phyloP scores from a whole-genome alignment of 2,888 invertebrate genomes.

The Hemithea aestivaria region DNA sequence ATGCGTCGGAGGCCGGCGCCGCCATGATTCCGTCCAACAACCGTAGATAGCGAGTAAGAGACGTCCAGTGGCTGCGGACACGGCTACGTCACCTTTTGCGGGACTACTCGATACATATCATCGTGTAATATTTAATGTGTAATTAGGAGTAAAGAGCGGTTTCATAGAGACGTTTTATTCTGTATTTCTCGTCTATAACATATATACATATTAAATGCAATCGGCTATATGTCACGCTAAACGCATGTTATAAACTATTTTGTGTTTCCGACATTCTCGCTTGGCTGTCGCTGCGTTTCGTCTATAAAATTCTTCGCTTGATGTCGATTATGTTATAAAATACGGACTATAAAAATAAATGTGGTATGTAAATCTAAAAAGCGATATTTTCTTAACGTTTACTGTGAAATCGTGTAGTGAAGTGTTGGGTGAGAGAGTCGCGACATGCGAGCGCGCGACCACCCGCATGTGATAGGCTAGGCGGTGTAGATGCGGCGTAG shows the following conservation, averaged over 20 bases:
- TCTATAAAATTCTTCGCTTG: conserved; percentile 37
- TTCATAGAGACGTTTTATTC: conserved; percentile 79
- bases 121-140: conserved; percentile 82
- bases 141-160: conserved; percentile 75
- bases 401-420: conserved; percentile 66
- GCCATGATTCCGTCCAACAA: conserved; percentile 80
- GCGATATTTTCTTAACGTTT: conserved; percentile 62
- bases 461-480: conserved; percentile 71
- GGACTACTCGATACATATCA: conserved; percentile 87
- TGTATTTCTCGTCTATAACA: conserved; percentile 71
- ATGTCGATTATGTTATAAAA: conserved; percentile 33
- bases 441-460: conserved; percentile 65
- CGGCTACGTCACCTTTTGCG: conserved; percentile 79
- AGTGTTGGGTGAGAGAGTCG: conserved; percentile 44
- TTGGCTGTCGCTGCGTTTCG: conserved; percentile 47
- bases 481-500: conserved; percentile 33
- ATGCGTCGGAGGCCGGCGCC: conserved; percentile 52
- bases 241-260: conserved; percentile 36
- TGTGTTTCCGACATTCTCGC: conserved; percentile 52
- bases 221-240: conserved; percentile 75
- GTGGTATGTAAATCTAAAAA: conserved; percentile 36
- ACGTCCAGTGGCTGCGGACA: conserved; percentile 79
- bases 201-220: conserved; percentile 50
- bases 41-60: conserved; percentile 79
- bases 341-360: conserved; percentile 31